Conservation (phyloP, 2,888 invertebrate genomes). For the Caenorhabditis zanzibari region DNA sequence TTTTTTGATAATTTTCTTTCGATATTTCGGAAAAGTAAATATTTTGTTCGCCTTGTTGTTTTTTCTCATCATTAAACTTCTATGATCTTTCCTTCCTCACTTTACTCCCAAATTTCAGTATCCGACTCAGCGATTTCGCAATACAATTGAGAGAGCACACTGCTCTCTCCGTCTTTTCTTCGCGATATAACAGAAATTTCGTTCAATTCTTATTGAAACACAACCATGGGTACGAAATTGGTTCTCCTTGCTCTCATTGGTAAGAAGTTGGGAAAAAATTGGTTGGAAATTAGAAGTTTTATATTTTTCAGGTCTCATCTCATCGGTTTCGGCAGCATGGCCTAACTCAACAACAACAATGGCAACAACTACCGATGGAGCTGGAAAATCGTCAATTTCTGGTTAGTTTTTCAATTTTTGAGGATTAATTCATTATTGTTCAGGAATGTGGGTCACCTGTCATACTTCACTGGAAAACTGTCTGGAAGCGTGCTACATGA, state of each 20-base stretch:
- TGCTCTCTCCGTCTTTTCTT: conserved; percentile 25
- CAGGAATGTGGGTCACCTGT: conserved; percentile 69
- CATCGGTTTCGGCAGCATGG: conserved; percentile 20
- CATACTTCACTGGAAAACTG: conserved; percentile 72
- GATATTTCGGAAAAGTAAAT: too few relatives aligned
- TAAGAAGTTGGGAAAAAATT: neutral
- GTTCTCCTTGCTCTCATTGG: conserved; percentile 27
- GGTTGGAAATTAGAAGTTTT: too few relatives aligned
- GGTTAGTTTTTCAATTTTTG: conserved; percentile 11
- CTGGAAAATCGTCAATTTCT: conserved; percentile 57
- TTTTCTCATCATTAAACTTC: neutral
- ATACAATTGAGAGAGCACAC: conserved; percentile 32
- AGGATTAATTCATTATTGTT: neutral
- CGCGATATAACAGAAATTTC: conserved; percentile 38
- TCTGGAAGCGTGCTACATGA: conserved; percentile 72
- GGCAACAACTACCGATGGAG: conserved; percentile 17
- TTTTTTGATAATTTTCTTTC: too few relatives aligned
- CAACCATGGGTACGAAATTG: conserved; percentile 30
- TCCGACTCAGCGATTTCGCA: conserved; percentile 55
- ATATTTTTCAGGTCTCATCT: conserved; percentile 26
- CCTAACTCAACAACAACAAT: conserved; percentile 35
- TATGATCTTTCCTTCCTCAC: neutral
- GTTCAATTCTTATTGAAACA: conserved; percentile 24
- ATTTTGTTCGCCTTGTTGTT: neutral
- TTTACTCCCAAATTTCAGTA: conserved; percentile 23